phyloP scores from a whole-genome alignment of 2,888 invertebrate species.

The Drosophila silvestris region DNA sequence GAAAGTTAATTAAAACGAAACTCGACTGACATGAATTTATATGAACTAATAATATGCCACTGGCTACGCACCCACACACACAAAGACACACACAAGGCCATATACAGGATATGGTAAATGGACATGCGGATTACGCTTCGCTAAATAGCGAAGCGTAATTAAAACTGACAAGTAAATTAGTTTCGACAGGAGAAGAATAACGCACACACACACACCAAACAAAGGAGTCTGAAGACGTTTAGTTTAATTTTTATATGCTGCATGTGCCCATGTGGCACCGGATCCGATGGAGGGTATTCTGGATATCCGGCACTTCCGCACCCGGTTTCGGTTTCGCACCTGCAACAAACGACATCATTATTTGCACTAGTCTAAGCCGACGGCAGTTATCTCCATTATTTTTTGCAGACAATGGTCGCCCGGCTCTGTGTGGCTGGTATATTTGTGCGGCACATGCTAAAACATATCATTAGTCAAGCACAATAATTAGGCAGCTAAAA shows the following conservation, averaged over 20 bases:
- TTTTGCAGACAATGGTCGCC: neutral
- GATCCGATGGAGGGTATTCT: constrained; percentile 22
- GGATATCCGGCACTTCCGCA: constrained; percentile 20
- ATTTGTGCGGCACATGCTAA: neutral
- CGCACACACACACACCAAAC: neutral
- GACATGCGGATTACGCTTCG: constrained; percentile 57
- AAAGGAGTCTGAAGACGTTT: constrained; percentile 36
- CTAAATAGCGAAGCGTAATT: constrained; percentile 72
- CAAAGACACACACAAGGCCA: neutral
- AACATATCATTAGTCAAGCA: neutral
- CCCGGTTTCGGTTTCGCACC: constrained; percentile 48
- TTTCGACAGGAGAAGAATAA: constrained; percentile 40
- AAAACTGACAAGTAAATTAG: constrained; percentile 81
- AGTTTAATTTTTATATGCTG: constrained; percentile 59
- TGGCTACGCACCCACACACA: constrained; percentile 30
- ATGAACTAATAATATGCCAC: constrained; percentile 78
- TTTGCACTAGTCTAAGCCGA: neutral
- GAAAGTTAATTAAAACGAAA: constrained; percentile 80
- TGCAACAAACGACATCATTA: constrained; percentile 21
- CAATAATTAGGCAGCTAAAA: constrained; percentile 6
- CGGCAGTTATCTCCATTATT: neutral
- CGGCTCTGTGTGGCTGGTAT: neutral
- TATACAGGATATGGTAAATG: constrained; percentile 18
- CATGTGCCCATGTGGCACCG: constrained; percentile 22
- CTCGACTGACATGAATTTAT: constrained; percentile 79